Evolutionary conservation across 2,888 invertebrate species (phyloP).

Genomic region (Lithophane semibrunnea): DNA sequence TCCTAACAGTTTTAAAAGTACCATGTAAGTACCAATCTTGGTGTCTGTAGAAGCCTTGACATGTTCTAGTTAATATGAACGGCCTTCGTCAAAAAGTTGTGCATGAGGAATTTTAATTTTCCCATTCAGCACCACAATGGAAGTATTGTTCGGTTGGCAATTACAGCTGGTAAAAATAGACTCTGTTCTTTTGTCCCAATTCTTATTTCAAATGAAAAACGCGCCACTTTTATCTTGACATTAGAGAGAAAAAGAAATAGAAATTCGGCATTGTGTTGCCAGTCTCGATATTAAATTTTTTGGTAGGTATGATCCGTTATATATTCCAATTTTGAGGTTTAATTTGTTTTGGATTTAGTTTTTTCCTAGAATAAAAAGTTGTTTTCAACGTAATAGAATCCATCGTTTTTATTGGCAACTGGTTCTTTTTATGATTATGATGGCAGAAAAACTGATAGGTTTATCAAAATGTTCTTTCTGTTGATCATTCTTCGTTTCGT

Average conservation of each 20-base stretch:
- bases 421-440: conserved; percentile 11
- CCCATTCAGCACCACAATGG: conserved; percentile 63
- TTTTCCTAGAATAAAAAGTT: conserved; percentile 3
- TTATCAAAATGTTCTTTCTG: background rate
- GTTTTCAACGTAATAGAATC: conserved; percentile 15
- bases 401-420: conserved; percentile 23
- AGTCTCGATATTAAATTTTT: conserved; percentile 3
- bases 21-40: conserved; percentile 16
- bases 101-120: conserved; percentile 69
- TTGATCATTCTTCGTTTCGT: background rate
- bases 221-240: conserved; percentile 5
- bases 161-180: conserved; percentile 40
- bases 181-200: conserved; percentile 41
- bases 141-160: conserved; percentile 59
- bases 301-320: background rate
- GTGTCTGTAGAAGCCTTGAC: conserved; percentile 61
- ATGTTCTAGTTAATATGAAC: conserved; percentile 68
- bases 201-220: conserved; percentile 42
- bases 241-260: conserved; percentile 8
- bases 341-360: conserved; percentile 12
- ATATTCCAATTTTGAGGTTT: conserved; percentile 4
- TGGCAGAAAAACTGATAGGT: conserved; percentile 13
- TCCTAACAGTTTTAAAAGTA: background rate
- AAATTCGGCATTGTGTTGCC: conserved; percentile 19
- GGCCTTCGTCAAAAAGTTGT: conserved; percentile 64